phyloP scores from a whole-genome alignment of 2,113 vertebrate species.

The Sminthopsis crassicaudata region DNA sequence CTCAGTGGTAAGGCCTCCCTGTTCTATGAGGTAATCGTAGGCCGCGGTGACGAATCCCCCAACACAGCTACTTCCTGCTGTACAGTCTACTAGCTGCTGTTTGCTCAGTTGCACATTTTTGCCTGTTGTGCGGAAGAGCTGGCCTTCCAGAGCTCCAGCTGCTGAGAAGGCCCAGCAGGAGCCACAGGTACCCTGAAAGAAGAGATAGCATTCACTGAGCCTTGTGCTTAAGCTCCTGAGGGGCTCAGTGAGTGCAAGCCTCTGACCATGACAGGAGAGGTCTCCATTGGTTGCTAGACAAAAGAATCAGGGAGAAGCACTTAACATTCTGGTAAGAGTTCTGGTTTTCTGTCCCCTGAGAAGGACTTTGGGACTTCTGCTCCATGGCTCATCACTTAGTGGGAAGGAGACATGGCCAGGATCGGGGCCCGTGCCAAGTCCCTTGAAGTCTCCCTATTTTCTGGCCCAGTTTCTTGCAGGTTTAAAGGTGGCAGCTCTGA shows the following conservation, averaged over 20 bases:
- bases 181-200: conserved; percentile 28
- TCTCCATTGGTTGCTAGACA: not conserved
- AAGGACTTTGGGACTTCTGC: not conserved
- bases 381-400: not conserved
- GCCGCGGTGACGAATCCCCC: conserved; percentile 37
- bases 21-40: conserved; percentile 71
- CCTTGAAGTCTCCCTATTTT: not conserved
- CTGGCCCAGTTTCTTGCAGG: not conserved
- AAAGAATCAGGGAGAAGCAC: not conserved
- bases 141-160: conserved; percentile 75
- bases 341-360: not conserved
- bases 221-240: not conserved
- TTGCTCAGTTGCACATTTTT: conserved; percentile 9
- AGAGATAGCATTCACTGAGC: not conserved
- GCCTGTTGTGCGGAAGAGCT: conserved; percentile 42
- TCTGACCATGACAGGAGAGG: not conserved
- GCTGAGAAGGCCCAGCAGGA: conserved; percentile 79
- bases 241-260: not conserved
- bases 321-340: not conserved
- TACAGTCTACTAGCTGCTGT: conserved; percentile 77
- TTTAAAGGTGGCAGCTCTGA: not conserved
- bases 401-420: not conserved
- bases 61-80: conserved; percentile 45
- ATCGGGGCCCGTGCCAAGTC: not conserved
- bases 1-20: conserved; percentile 70